Evolutionary conservation across 2,113 vertebrate genomes (phyloP), one percentile per base, ranked within the genome.

Genomic region (Syrrhaptes paradoxus): DNA sequence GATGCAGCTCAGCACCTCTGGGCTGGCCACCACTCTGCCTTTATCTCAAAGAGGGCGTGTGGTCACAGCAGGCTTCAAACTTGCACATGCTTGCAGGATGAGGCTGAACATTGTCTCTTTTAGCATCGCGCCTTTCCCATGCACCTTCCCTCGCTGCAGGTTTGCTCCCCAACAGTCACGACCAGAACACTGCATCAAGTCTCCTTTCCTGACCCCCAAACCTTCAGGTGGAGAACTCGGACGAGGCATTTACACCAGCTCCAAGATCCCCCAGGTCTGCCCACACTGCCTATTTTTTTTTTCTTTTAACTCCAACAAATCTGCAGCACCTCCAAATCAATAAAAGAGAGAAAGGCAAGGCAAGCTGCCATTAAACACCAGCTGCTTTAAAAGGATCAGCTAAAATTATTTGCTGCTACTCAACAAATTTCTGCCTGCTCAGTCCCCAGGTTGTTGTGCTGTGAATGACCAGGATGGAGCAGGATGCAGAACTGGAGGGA

Each of bases 331-430:
- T 67, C 66, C 46, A 54, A 76, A 62, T 87, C 75, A 51, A 86
- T 80, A 63, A 68, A 70, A 72, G 31, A 80, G 71, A 88, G 67
- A 70, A 58, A 90, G 26, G 10, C 46, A 80, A 81, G 25, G 41
- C 55, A 93, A 92, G 89, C n/a, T 89, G 61, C 76, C 59, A 21
- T 59, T 51, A 26, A 85, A 70, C 18, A 82, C 49, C 79, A 80
- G 57, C 88, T 88, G 79, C 57, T 89, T 55, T 1, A 51, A 66
- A 95, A 90, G 77, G 45, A 81, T 77, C 70, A 86, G 51, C 63
- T 70, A 63, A 85, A 81, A 88, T 59, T 83, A 67, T 92, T 95
- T 89, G 55, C 82, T 91, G 75, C 52, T 74, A 46, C 72, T 45
- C n/a, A 59, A 90, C 8, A 52, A 28, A 88, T 89, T 95, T 75